A percentile compares a stretch with the other conserved stretches of the same genome.
These are phyloP conservation scores for Orchestes rusci DNA, from an alignment of 2,888 invertebrate species.

Conservation along the genomic window DNA sequence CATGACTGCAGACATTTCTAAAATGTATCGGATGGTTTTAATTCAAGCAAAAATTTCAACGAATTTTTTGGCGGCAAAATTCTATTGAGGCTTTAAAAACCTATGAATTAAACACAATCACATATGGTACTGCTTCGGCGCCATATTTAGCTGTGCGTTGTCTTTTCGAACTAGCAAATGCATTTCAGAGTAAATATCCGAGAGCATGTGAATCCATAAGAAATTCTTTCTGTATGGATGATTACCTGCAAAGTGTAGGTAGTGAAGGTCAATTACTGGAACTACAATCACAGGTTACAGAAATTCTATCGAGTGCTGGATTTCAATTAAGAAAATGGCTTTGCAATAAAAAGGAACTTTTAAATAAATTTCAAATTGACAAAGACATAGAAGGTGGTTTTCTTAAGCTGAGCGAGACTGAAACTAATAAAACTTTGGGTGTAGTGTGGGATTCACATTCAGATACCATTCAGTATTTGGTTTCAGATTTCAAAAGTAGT, in stretches of 20 bases:
- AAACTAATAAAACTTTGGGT: conserved; percentile 18
- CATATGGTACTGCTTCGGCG: no score
- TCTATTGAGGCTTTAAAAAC: not conserved
- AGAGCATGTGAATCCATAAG: conserved; percentile 13
- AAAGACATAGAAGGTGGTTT: conserved; percentile 7
- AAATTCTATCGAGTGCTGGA: conserved; percentile 14
- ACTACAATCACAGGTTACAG: no score
- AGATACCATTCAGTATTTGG: conserved; percentile 10
- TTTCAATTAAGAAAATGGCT: conserved; percentile 22
- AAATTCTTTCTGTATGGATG: conserved; percentile 22
- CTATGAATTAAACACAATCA: no score
- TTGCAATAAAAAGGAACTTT: conserved; percentile 12
- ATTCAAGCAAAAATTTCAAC: conserved; percentile 5
- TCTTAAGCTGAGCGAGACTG: conserved; percentile 15
- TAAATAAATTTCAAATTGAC: conserved; percentile 9
- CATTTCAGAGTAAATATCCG: conserved; percentile 11
- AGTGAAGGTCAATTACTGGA: no score
- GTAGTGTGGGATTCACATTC: no score
- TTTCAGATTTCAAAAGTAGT: conserved; percentile 4
- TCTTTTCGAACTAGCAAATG: conserved; percentile 14
- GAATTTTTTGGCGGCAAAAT: conserved; percentile 9
- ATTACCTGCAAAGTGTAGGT: conserved; percentile 17
- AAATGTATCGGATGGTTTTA: conserved; percentile 12
- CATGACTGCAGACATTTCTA: conserved; percentile 12
- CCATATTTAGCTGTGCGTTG: conserved; percentile 23